These are phyloP conservation scores for Notoglanidium macrostoma DNA, from an alignment of 2,797 vertebrate species.

Conservation along the genomic window DNA sequence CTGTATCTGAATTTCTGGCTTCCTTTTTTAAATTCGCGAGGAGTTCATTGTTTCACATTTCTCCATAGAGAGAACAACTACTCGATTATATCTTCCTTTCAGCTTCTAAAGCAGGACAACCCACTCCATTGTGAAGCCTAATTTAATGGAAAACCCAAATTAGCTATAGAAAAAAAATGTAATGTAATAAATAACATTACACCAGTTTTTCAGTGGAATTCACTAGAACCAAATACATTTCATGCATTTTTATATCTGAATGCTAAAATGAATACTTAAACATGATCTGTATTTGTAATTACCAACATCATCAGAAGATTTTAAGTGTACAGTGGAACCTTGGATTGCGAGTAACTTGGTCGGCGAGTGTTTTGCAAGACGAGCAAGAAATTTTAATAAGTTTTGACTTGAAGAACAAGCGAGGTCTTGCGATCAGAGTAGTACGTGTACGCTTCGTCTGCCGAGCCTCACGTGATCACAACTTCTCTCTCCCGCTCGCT, in stretches of 20 bases:
- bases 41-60: slow-evolving; percentile 9
- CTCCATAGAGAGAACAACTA: background rate
- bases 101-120: background rate
- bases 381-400: too few species aligned
- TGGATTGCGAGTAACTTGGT: too few species aligned
- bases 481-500: too few species aligned
- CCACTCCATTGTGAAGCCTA: background rate
- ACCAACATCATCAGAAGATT: background rate
- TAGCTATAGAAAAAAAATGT: background rate
- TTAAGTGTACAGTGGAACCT: background rate
- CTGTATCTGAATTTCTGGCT: slow-evolving; percentile 8
- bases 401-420: too few species aligned
- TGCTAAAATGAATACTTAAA: background rate
- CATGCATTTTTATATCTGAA: background rate
- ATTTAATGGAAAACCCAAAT: background rate
- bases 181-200: background rate
- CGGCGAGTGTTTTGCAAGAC: too few species aligned
- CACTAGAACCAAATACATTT: background rate
- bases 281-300: background rate
- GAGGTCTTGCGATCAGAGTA: too few species aligned
- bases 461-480: too few species aligned
- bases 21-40: background rate
- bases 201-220: background rate
- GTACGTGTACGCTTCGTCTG: too few species aligned
- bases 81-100: slow-evolving; percentile 15